Evolutionary conservation across 2,888 invertebrate species (phyloP), one percentile per base, ranked within the genome.

Genomic region (Melipona beecheii): DNA sequence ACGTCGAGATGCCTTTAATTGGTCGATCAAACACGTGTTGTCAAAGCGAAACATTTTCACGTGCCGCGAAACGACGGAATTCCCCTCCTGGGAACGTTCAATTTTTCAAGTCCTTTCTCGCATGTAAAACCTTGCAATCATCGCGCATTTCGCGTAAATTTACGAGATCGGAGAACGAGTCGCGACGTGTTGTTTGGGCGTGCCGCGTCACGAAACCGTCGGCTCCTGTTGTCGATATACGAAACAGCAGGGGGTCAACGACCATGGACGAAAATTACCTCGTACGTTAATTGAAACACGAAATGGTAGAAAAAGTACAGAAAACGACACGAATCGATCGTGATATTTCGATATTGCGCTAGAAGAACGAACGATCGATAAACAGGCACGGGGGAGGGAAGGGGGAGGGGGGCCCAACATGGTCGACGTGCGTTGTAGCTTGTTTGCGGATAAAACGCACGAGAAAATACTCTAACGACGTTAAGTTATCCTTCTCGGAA

Each of bases 401-500:
- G 43, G 2, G 19, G 65, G n/a, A n/a, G n/a, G n/a, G n/a, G n/a
- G n/a, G n/a, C n/a, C 73, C 49, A 56, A 56, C 73, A 71, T 77
- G 68, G 24, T 68, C 6, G 27, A 3, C 21, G 4, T 62, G 27
- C 56, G 52, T 24, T 17, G 17, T 74, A 60, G 52, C 52, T 2
- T 74, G 75, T 75, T 62, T 60, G 36, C 5, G 65, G 21, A 52
- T 31, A 36, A 62, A 56, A 54, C 24, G 52, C 56, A 19, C 24
- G 60, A 68, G 83, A 75, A 84, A 75, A 77, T 78, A 84, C 50
- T 64, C 17, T 83, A 83, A 78, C 78, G 62, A 75, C 65, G 82
- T 88, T 75, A 85, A 81, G 76, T 68, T 74, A 71, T 82, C 72
- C 70, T 77, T 77, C 19, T 50, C 43, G 69, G 71, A 52, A 19